Percentiles rank a stretch among this genome's conserved stretches.
These are phyloP conservation scores for Neoascia interrupta DNA, from an alignment of 2,888 invertebrate genomes.

Conservation along the genomic window DNA sequence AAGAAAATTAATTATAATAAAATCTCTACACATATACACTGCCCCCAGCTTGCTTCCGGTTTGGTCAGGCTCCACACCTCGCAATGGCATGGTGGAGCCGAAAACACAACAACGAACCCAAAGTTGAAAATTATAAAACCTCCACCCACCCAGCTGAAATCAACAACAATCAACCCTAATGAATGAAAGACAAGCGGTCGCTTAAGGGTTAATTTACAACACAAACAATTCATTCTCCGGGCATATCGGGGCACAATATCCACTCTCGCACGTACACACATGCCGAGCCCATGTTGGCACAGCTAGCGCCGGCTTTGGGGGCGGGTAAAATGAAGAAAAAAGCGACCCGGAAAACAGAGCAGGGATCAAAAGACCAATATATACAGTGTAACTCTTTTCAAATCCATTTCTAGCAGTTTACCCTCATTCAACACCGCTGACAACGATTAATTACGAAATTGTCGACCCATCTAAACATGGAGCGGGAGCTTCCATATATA, in stretches of 20 bases:
- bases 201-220: slow-evolving; percentile 69
- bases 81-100: too few relatives aligned
- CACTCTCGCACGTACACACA: slow-evolving; percentile 8
- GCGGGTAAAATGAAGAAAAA: neutral
- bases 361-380: slow-evolving; percentile 39
- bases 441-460: slow-evolving; percentile 67
- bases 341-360: slow-evolving; percentile 3
- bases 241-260: too few relatives aligned
- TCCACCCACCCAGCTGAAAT: slow-evolving; percentile 28
- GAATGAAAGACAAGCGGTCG: slow-evolving; percentile 69
- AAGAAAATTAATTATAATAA: too few relatives aligned
- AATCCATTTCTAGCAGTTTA: neutral
- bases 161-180: slow-evolving; percentile 68
- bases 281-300: slow-evolving; percentile 20
- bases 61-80: too few relatives aligned
- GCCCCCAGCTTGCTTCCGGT: neutral
- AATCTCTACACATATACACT: neutral
- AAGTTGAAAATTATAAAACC: slow-evolving; percentile 57
- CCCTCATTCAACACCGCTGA: slow-evolving; percentile 60
- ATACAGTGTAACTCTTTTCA: slow-evolving; percentile 33
- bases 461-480: too few relatives aligned
- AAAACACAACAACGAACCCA: slow-evolving; percentile 4
- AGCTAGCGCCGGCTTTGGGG: neutral
- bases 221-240: slow-evolving; percentile 61
- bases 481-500: too few relatives aligned